Conservation (phyloP, 2,113 vertebrate species). For the Burhinus bistriatus region DNA sequence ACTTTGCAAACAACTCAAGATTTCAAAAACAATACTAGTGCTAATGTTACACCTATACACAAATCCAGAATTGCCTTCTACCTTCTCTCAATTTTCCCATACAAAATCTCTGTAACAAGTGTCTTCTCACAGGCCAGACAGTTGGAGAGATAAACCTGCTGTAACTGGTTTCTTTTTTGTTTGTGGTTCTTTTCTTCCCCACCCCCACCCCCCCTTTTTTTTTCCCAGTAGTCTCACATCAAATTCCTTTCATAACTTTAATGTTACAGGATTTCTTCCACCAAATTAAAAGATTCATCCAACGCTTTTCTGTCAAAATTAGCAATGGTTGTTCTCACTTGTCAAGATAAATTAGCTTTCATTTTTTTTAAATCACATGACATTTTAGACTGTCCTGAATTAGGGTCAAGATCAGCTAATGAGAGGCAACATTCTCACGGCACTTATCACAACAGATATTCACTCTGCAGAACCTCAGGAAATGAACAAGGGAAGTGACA, state of each 20-base stretch:
- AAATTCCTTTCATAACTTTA: background rate
- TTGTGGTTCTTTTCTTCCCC: background rate
- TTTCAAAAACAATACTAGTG: background rate
- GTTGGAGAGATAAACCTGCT: background rate
- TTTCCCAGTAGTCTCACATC: background rate
- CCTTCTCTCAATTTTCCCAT: background rate
- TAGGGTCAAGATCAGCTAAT: background rate
- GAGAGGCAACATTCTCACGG: background rate
- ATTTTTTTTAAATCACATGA: background rate
- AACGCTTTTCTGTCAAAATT: background rate
- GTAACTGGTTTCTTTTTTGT: background rate
- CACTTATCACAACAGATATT: background rate
- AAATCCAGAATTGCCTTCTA: background rate
- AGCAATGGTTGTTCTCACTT: background rate
- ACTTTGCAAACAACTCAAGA: background rate
- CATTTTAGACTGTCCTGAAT: background rate
- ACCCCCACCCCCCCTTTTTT: too few species aligned
- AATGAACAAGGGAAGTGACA: background rate
- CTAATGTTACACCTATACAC: background rate
- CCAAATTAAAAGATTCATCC: background rate
- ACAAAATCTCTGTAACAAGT: background rate
- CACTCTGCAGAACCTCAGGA: background rate
- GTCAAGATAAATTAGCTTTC: background rate
- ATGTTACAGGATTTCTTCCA: background rate
- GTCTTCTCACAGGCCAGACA: background rate